Conservation (phyloP, 2,797 vertebrate species). For the Lagocephalus sceleratus region DNA sequence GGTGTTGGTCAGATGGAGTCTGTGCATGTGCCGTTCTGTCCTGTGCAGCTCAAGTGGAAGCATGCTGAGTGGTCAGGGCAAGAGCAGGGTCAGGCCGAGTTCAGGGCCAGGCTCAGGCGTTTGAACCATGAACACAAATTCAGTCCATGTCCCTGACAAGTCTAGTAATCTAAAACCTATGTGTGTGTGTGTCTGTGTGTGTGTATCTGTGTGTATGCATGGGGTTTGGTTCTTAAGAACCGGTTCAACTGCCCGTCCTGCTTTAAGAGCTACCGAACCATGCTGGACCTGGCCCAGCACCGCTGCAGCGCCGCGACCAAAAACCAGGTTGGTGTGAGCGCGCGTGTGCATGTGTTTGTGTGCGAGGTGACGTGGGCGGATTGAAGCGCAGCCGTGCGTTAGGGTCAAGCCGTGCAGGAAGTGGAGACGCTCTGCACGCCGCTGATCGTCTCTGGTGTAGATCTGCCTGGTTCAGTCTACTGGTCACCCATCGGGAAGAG, state of each 20-base stretch:
- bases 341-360: slow-evolving; percentile 13
- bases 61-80: too few relatives aligned
- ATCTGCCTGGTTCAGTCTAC: too few relatives aligned
- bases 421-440: slow-evolving; percentile 1
- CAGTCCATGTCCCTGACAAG: neutral
- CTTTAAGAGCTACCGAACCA: slow-evolving; percentile 78
- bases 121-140: neutral
- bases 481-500: neutral
- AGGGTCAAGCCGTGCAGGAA: slow-evolving; percentile 13
- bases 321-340: slow-evolving; percentile 74
- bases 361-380: slow-evolving; percentile 14
- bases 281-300: slow-evolving; percentile 78
- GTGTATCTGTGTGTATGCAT: slow-evolving; percentile 28
- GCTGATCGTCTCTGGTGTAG: too few relatives aligned
- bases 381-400: slow-evolving; percentile 14
- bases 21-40: too few relatives aligned
- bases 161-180: neutral
- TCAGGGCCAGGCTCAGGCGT: too few relatives aligned
- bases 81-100: too few relatives aligned
- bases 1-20: too few relatives aligned
- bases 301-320: slow-evolving; percentile 75
- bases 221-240: slow-evolving; percentile 70
- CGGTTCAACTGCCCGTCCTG: slow-evolving; percentile 76
- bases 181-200: slow-evolving; percentile 14
- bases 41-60: too few relatives aligned